These are phyloP conservation scores for Cynopterus sphinx DNA, from an alignment of 2,797 vertebrate species.

Conservation along the genomic window DNA sequence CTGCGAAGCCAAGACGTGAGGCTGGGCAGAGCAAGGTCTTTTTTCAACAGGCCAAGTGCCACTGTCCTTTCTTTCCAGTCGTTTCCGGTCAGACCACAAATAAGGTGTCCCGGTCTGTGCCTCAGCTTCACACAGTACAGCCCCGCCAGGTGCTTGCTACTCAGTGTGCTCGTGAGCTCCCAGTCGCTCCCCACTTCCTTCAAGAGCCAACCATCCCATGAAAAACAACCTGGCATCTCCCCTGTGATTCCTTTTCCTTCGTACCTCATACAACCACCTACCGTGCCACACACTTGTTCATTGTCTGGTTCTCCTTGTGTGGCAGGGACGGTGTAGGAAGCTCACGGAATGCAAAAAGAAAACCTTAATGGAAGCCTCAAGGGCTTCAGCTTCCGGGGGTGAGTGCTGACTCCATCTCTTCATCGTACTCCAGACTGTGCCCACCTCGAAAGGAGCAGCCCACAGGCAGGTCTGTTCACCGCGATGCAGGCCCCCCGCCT, in stretches of 20 bases:
- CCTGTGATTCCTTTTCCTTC: neutral
- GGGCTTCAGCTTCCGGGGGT: neutral
- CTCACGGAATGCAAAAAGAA: neutral
- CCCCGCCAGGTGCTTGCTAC: neutral
- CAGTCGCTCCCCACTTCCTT: neutral
- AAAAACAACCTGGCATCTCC: accelerated
- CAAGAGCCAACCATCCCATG: neutral
- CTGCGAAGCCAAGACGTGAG: neutral
- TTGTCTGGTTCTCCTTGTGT: neutral
- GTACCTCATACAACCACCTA: neutral
- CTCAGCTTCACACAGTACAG: neutral
- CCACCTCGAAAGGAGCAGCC: neutral
- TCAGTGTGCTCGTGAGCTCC: neutral
- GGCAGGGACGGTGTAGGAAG: neutral
- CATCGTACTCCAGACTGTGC: too few species aligned
- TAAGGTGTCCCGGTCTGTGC: neutral
- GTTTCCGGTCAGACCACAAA: neutral
- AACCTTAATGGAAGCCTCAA: neutral
- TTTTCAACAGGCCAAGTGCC: neutral
- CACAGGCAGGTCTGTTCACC: neutral
- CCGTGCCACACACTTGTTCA: too few species aligned
- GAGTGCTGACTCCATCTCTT: neutral
- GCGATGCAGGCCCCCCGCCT: too few species aligned
- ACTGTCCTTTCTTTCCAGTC: neutral
- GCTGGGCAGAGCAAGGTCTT: neutral